Base-by-base conservation (phyloP, 2,888 invertebrate genomes). In the Caenorhabditis virilis region DNA sequence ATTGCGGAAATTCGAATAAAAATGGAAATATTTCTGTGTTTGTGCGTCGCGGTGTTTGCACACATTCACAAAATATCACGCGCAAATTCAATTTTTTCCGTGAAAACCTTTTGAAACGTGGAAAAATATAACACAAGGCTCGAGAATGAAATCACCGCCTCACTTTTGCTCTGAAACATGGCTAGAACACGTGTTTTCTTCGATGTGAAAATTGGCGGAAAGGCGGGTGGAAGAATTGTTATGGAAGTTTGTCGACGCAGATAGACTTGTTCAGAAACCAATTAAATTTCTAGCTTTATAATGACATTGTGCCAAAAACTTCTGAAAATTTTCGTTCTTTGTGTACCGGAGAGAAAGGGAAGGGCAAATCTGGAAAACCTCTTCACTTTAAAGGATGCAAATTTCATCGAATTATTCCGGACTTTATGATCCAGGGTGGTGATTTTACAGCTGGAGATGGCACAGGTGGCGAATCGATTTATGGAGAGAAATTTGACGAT, bases 391-490 rank as follows among this genome's bases (percentile, higher is more conserved):
- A 89, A 71, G 91, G 90, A 15, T 88, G 90, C 1, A 88, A 85
- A 69, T 91, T 94, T 84, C 92, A 92, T 85, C 88, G 93, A 15
- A 89, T 94, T 52, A 90, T 94, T 71, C 89, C 90, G 83, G 88
- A 91, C 70, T 93, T 94, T 84, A 91, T 94, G 89, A 89, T 94
- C 76, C 79, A 75, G 54, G 78, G 76, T 27, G 85, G 94, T 77
- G 94, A 94, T 85, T 94, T 95, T 85, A 93, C 93, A 82, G 91
- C 91, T 85, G 90, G 88, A 78, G 91, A 91, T 84, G 94, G 94
- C 42, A 88, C 87, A 64, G 88, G 88, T 36, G 95, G 95, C 77
- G 93, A 93, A 86, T 95, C 95, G 78, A 97, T 97, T 87, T 97
- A 94, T 78, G 95, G 97, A 53, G 89, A 89, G 83, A 94, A 20